Conservation (phyloP, 2,888 invertebrate species). For the Heliothis peltigera region DNA sequence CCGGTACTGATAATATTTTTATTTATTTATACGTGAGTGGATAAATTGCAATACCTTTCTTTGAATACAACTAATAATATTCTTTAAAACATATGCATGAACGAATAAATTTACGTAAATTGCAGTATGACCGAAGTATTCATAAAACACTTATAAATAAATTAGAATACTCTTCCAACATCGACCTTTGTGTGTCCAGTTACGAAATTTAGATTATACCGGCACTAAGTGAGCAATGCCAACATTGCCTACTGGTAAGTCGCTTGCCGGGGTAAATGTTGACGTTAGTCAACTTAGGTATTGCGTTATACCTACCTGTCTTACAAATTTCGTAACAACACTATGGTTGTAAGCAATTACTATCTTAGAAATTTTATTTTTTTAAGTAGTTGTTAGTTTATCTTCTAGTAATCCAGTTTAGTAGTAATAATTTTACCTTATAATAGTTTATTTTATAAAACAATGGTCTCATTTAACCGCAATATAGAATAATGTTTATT, state of each 20-base stretch:
- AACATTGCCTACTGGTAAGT: conserved; percentile 26
- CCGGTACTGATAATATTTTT: neutral
- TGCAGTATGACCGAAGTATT: too few species aligned
- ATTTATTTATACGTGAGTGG: neutral
- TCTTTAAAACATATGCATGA: neutral
- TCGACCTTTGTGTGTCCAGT: neutral
- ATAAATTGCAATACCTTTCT: neutral
- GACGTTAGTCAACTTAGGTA: conserved; percentile 25
- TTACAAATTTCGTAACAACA: conserved; percentile 9
- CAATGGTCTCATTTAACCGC: neutral
- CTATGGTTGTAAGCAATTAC: neutral
- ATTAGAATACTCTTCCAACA: neutral
- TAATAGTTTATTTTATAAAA: neutral
- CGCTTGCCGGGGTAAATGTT: conserved; percentile 23
- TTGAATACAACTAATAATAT: neutral
- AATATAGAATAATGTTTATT: neutral
- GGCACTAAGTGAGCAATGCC: conserved; percentile 2
- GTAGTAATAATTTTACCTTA: too few species aligned
- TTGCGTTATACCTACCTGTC: conserved; percentile 2
- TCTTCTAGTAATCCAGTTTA: too few species aligned
- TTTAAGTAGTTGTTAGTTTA: too few species aligned
- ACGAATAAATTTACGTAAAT: neutral
- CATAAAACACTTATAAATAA: neutral
- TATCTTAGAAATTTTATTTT: neutral
- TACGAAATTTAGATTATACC: neutral